Percentiles rank a stretch among this genome's conserved stretches.
Conservation (phyloP, 2,113 vertebrate species). For the Bagarius yarrelli region DNA sequence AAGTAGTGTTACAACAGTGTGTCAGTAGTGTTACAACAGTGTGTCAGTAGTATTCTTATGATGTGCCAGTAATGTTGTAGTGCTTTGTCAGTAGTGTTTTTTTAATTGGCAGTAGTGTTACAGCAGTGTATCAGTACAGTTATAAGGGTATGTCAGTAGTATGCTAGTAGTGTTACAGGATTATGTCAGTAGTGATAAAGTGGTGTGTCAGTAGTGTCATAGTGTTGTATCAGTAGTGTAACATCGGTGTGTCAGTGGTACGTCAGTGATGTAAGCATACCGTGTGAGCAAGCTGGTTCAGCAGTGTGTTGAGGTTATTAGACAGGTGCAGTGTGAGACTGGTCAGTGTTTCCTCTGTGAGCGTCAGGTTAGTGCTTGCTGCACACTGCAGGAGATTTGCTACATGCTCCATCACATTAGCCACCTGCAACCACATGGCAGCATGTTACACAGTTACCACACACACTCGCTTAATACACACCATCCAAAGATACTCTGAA, state of each 20-base stretch:
- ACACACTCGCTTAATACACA: background rate
- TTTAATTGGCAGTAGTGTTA: background rate
- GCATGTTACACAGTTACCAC: background rate
- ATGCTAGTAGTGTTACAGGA: background rate
- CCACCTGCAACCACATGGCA: conserved; percentile 16
- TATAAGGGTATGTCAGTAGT: background rate
- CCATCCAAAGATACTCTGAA: background rate
- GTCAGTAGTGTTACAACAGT: background rate
- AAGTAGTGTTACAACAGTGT: background rate
- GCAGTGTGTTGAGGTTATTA: conserved; percentile 57
- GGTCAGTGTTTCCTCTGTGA: conserved; percentile 58
- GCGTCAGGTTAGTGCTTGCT: conserved; percentile 55
- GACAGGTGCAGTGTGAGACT: conserved; percentile 60
- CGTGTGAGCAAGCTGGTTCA: conserved; percentile 56
- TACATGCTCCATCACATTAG: conserved; percentile 44
- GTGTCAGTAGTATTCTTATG: background rate
- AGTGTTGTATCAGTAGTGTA: background rate
- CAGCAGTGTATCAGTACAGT: background rate
- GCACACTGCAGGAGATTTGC: conserved; percentile 65
- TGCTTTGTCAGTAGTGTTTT: background rate
- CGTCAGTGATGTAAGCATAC: conserved; percentile 51
- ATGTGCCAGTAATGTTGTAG: conserved; percentile 3
- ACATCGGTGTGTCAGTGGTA: background rate
- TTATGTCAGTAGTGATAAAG: background rate
- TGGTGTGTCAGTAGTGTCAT: background rate